Percentiles rank a stretch among this genome's conserved stretches.
phyloP scores from a whole-genome alignment of 1,140 invertebrate genomes.

The Drosophila rufa region DNA sequence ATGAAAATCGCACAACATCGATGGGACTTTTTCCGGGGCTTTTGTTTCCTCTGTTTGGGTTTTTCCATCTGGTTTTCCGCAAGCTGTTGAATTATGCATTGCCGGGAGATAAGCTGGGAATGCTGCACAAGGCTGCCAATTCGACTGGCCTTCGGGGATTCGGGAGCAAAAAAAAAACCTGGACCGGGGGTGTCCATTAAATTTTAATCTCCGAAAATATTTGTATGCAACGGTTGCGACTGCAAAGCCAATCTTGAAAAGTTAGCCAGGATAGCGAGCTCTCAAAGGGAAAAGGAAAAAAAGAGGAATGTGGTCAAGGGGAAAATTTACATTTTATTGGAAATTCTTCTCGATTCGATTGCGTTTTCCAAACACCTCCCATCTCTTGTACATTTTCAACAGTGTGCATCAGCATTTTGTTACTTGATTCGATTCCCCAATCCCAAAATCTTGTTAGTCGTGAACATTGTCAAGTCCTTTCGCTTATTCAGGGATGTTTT shows the following conservation, averaged over 20 bases:
- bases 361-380: slow-evolving; percentile 16
- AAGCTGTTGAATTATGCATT: slow-evolving; percentile 76
- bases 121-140: slow-evolving; percentile 58
- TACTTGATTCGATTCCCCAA: slow-evolving; percentile 1
- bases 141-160: slow-evolving; percentile 34
- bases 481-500: background rate
- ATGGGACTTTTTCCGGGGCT: slow-evolving; percentile 27
- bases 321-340: slow-evolving; percentile 48
- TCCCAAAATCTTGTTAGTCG: background rate
- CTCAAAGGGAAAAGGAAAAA: slow-evolving; percentile 10
- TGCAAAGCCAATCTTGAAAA: slow-evolving; percentile 29
- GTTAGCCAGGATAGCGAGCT: slow-evolving; percentile 11
- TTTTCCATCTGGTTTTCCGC: slow-evolving; percentile 45
- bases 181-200: slow-evolving; percentile 49
- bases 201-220: slow-evolving; percentile 66
- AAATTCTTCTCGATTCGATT: slow-evolving; percentile 31
- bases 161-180: no score
- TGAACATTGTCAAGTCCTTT: background rate
- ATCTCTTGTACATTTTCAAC: slow-evolving; percentile 3
- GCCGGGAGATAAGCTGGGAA: slow-evolving; percentile 62
- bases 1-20: slow-evolving; percentile 48
- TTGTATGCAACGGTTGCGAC: slow-evolving; percentile 29
- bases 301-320: slow-evolving; percentile 24
- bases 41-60: slow-evolving; percentile 17
- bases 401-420: slow-evolving; percentile 3